Conservation (phyloP, 2,888 invertebrate genomes). For the Autographa gamma region DNA sequence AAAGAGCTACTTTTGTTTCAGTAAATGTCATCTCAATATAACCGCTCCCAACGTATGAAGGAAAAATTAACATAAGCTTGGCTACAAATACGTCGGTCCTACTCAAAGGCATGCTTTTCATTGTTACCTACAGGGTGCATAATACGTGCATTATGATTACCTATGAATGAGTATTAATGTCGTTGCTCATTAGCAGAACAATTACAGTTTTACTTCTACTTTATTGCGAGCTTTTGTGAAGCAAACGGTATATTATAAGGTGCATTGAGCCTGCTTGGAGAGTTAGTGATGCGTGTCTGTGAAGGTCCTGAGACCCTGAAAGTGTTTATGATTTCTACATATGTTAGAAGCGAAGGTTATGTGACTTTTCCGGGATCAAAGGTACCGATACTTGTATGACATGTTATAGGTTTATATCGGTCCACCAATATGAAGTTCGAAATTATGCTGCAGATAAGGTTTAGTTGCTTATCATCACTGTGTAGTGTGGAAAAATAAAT, state of each 20-base stretch:
- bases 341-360: background rate
- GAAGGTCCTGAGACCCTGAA: background rate
- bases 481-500: no score
- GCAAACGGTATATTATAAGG: slow-evolving; percentile 1
- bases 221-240: background rate
- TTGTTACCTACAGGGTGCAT: slow-evolving; percentile 2
- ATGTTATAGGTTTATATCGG: no score
- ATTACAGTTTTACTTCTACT: slow-evolving; percentile 5
- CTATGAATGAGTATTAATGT: slow-evolving; percentile 6
- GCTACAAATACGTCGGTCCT: background rate
- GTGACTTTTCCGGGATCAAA: background rate
- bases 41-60: background rate
- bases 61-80: background rate
- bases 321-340: slow-evolving; percentile 1
- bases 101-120: slow-evolving; percentile 2
- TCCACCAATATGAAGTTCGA: no score
- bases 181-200: background rate
- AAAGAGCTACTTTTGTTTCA: background rate
- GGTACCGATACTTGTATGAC: background rate
- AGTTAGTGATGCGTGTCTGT: background rate
- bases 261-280: slow-evolving; percentile 3
- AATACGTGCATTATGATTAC: background rate
- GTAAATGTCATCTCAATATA: background rate
- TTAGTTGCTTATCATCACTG: no score
- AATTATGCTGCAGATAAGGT: no score